Evolutionary conservation across 2,888 invertebrate genomes (phyloP), one percentile per base, ranked within the genome.

Genomic region (Philereme vetulata): DNA sequence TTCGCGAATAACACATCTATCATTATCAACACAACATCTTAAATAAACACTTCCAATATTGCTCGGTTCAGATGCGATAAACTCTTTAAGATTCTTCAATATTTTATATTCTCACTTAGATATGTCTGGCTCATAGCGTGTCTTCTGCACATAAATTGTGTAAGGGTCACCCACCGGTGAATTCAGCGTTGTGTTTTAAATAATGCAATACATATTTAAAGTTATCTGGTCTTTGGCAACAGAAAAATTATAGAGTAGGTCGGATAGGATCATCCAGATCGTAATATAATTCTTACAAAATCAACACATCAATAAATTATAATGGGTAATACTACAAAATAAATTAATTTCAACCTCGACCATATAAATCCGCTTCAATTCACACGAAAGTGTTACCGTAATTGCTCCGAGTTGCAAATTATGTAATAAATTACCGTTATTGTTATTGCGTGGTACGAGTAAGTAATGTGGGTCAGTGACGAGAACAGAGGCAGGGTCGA

Each of bases 401-500:
- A 81, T 82, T 76, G 77, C 75, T 72, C 70, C 64, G 73, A 74
- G 73, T 72, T 80, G 80, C 77, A 79, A 73, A 82, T 85, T 78
- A 84, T 82, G 81, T 84, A 82, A 85, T 80, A 76, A 78, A 74
- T 81, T 79, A 80, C 84, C 84, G 86, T 85, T 86, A 86, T 86
- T 84, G 86, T 83, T 84, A 84, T 85, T 86, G 79, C 80, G 81
- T 79, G 78, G 74, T 80, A 76, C 79, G 80, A 79, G 78, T 81
- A 82, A 82, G 84, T 82, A 81, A 90, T 89, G 89, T 90, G 90
- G 90, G 91, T 90, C 91, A 90, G 85, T 89, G 85, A 85, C 88
- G 84, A 89, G 87, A 88, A 84, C 82, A 78, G 83, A 84, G 80
- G 84, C 90, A 88, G 89, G 90, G 90, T 90, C 90, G 88, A 87